Evolutionary conservation across 2,797 vertebrate species (phyloP).

Genomic region (Adrianichthys oophorus): DNA sequence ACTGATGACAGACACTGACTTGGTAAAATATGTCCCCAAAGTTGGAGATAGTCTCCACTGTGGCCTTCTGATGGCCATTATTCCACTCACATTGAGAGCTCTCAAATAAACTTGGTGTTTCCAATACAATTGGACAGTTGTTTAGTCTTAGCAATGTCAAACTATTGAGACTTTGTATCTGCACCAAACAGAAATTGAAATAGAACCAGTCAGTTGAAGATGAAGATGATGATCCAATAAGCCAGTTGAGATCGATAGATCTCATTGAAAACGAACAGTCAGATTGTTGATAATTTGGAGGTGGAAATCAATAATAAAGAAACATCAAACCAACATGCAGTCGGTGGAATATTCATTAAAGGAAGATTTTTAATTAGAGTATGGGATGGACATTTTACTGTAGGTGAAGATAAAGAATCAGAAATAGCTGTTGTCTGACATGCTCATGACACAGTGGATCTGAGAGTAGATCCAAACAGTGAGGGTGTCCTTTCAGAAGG

Average conservation of each 20-base stretch:
- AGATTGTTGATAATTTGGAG: background rate
- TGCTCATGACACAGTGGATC: background rate
- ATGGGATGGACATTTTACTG: conserved; percentile 6
- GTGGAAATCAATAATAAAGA: conserved; percentile 9
- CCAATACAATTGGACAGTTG: no score
- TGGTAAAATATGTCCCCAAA: no score
- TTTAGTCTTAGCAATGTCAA: background rate
- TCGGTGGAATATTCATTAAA: conserved; percentile 1
- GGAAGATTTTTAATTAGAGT: background rate
- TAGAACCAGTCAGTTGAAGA: background rate
- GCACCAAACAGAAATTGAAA: conserved; percentile 11
- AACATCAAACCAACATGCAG: conserved; percentile 5
- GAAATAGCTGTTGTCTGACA: background rate
- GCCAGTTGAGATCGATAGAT: conserved; percentile 2
- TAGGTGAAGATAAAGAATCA: conserved; percentile 1
- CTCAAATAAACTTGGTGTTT: no score
- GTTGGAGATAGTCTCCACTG: no score
- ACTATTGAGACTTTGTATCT: conserved; percentile 15
- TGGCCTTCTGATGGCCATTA: no score
- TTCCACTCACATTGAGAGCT: no score
- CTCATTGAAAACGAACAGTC: conserved; percentile 10
- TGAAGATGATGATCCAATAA: background rate
- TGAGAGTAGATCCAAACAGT: conserved; percentile 6
- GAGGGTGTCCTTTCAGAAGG: conserved; percentile 1
- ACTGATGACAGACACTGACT: no score